Evolutionary conservation across 53 echinoderm and acorn worm species (phyloP), one percentile per base, ranked within the genome.

Genomic region (Pentamera pediparva): DNA sequence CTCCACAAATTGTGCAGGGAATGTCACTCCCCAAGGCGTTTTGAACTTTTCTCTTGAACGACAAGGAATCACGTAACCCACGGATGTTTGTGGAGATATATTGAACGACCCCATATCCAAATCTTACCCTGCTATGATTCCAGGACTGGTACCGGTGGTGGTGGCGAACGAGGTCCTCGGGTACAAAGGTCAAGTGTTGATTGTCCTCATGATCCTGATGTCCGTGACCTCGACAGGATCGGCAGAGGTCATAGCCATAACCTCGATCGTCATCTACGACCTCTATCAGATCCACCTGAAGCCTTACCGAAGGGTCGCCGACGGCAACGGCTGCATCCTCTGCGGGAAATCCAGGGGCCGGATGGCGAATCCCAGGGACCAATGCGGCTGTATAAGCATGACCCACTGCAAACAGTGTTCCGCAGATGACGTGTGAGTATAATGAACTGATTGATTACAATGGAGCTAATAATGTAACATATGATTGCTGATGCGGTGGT

Each of bases 191-290:
- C 82, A 87, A 12, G 70, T 86, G 6, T 72, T 96, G 41, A 96
- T 96, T 79, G 85, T 90, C 3, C 35, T 96, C 0, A 78, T 96
- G 77, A 85, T 96, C 33, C 61, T 96, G 17, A 91, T 96, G 96
- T 90, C 96, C 17, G 96, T 96, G 56, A 96, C 91, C 29, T 88
- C 96, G 4, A 96, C 96, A 2, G 96, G 95, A 55, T 96, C 96
- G 43, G 96, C 96, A 1, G 96, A 96, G 63, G 89, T 89, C 64
- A 96, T 96, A 35, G 96, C 96, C 25, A 90, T 96, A 31, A 91
- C 90, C 5, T 91, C 91, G n/a, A 91, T 91, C 37, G 51, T 96
- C 36, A 86, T 96, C 1, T 96, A 96, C 37, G 96, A 96, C 53
- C 40, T 90, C 41, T 96, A 96, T 70, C 90, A 96, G 83, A 86